Evolutionary conservation across 2,797 vertebrate genomes (phyloP), one percentile per base, ranked within the genome.

Genomic region (Catharus ustulatus): DNA sequence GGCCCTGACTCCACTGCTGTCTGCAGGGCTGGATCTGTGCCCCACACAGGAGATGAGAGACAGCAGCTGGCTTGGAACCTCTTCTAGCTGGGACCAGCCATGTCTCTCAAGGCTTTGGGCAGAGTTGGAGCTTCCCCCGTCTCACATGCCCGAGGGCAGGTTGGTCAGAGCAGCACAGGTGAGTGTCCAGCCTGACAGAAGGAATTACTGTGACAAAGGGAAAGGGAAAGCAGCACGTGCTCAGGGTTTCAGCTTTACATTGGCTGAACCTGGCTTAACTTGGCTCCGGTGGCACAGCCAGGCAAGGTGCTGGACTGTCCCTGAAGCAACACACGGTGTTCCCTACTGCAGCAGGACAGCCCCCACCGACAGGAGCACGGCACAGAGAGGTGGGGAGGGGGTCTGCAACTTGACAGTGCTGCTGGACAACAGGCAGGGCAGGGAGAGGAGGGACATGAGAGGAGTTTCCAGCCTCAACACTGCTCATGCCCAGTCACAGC

Each of bases 371-470:
- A 43, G 42, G 16, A 61, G n/a, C 45, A 29, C 0, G 5, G 18
- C 45, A 49, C n/a, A 29, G 16, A 36, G 45, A 21, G 46, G 5
- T 68, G 36, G 48, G 20, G 48, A 52, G 43, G 15, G 43, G 10
- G 17, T 11, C 14, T 30, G 46, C 21, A 27, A 27, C 51, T 42
- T 57, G 61, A 43, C 29, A 7, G 30, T 2, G 27, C 52, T 77
- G 81, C 64, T 15, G 32, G 22, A 45, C 54, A 63, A 13, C 29
- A 26, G 5, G 10, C n/a, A 3, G 13, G 34, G 23, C 13, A 62
- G 15, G 48, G 17, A 85, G 27, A 17, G 8, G 43, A 64, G 14
- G 68, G n/a, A 69, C 32, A 42, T 0, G 0, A 4, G 2, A 13
- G 20, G 5, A 22, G 6, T 7, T 49, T 42, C 48, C 48, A 48